These are phyloP conservation scores for Rhodinocichla rosea DNA, from an alignment of 2,113 vertebrate species.

Conservation along the genomic window DNA sequence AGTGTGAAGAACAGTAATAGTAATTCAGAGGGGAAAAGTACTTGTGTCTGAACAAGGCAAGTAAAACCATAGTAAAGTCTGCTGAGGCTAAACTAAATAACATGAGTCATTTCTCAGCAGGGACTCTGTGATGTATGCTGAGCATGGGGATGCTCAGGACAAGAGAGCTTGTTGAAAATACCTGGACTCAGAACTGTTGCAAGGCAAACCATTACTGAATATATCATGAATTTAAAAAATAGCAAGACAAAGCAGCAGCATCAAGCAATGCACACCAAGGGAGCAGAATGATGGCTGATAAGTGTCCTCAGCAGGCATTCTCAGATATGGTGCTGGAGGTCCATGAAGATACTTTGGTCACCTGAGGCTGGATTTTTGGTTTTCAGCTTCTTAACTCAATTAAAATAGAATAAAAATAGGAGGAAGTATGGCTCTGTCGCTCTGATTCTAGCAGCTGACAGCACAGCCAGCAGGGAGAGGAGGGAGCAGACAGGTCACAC, in stretches of 20 bases:
- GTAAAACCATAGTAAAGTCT: background rate
- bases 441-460: background rate
- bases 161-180: background rate
- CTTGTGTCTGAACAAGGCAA: background rate
- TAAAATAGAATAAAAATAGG: background rate
- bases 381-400: background rate
- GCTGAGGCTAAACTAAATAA: background rate
- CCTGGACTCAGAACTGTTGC: background rate
- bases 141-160: background rate
- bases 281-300: background rate
- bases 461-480: background rate
- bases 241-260: background rate
- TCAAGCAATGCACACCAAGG: background rate
- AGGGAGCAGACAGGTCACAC: background rate
- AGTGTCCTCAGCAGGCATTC: background rate
- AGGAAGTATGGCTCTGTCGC: fast-evolving
- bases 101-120: background rate
- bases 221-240: fast-evolving
- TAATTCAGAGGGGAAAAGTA: background rate
- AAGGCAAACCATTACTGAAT: background rate
- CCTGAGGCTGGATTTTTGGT: background rate
- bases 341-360: background rate
- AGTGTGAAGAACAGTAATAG: background rate
- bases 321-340: background rate
- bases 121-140: fast-evolving